Conservation (phyloP, 2,113 vertebrate species). For the Thamnaconus septentrionalis region DNA sequence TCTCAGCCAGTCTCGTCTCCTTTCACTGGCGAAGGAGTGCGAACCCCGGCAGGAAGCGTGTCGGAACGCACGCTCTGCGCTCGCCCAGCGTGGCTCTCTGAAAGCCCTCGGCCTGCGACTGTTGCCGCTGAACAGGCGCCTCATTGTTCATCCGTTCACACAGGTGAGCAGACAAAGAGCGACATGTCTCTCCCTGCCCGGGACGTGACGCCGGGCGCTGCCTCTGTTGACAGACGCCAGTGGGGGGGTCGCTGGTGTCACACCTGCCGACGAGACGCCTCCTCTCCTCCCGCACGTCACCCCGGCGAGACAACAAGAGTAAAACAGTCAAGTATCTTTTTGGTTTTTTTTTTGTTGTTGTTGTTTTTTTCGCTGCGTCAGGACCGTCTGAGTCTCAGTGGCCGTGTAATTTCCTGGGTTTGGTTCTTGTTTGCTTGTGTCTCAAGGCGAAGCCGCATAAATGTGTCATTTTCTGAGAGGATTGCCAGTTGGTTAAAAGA, state of each 20-base stretch:
- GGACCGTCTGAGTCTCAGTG: no score
- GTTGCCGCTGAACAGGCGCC: constrained; percentile 30
- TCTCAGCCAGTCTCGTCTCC: no score
- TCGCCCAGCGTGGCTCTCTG: no score
- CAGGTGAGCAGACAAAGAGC: constrained; percentile 71
- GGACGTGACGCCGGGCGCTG: constrained; percentile 34
- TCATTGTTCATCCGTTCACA: constrained; percentile 42
- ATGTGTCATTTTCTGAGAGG: no score
- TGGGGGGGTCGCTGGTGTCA: constrained; percentile 63
- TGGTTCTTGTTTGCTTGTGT: no score
- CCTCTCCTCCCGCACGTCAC: constrained; percentile 21
- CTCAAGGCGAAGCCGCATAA: no score
- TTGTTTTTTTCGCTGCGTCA: no score
- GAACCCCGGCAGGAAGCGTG: not conserved
- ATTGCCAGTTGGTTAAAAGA: no score
- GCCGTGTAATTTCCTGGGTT: no score
- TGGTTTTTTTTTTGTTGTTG: no score
- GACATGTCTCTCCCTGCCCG: constrained; percentile 55
- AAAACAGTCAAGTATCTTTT: no score
- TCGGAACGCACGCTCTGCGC: no score
- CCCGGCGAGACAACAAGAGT: not conserved
- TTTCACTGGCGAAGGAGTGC: not conserved
- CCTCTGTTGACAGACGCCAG: constrained; percentile 57
- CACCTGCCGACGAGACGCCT: constrained; percentile 64
- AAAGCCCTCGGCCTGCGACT: not conserved